These are phyloP conservation scores for Siniperca undulata DNA, from an alignment of 2,797 vertebrate species.

Conservation along the genomic window DNA sequence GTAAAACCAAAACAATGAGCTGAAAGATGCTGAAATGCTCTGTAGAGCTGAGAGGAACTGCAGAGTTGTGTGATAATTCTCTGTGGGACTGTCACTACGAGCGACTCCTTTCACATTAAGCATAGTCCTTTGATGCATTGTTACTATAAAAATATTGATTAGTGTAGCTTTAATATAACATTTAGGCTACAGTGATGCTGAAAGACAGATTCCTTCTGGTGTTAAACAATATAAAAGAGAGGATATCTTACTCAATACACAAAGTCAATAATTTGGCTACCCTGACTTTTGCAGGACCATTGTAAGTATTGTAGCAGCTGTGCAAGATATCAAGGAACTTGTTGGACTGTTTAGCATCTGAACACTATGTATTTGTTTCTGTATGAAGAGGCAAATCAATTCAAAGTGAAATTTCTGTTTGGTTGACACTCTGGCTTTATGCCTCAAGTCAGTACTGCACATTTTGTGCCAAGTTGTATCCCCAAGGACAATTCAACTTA, in stretches of 20 bases:
- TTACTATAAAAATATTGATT: neutral
- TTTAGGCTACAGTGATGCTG: neutral
- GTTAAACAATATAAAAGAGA: neutral
- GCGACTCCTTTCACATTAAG: neutral
- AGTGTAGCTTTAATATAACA: conserved; percentile 6
- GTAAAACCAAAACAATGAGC: neutral
- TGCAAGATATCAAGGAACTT: neutral
- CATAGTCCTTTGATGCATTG: neutral
- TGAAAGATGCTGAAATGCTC: neutral
- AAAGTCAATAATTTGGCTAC: neutral
- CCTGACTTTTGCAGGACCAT: neutral
- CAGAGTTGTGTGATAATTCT: neutral
- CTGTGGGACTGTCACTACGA: neutral
- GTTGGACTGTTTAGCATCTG: conserved; percentile 1
- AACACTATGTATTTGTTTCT: conserved; percentile 34
- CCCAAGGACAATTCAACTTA: conserved; percentile 30
- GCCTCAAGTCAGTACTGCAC: conserved; percentile 25
- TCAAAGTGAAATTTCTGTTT: conserved; percentile 37
- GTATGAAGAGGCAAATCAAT: conserved; percentile 24
- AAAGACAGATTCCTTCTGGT: neutral
- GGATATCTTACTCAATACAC: neutral
- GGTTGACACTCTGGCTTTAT: conserved; percentile 22
- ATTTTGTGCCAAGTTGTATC: conserved; percentile 47
- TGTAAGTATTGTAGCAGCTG: conserved; percentile 6
- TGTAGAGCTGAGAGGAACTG: too few species aligned